A percentile compares a stretch with the other conserved stretches of the same genome.
Conservation (phyloP, 1,140 invertebrate genomes). For the Goniozus legneri region DNA sequence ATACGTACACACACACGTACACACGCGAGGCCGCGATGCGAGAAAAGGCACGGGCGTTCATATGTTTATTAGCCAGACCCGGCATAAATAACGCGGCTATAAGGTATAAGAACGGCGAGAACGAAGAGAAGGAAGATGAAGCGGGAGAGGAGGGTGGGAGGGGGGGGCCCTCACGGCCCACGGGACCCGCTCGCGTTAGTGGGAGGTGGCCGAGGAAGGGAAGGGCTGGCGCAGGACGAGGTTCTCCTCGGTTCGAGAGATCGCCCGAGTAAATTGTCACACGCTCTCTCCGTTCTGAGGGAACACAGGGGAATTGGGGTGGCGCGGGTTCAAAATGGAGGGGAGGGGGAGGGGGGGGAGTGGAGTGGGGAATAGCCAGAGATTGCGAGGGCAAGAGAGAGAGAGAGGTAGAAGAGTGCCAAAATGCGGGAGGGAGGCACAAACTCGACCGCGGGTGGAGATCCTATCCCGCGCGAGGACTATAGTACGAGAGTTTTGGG, state of each 20-base stretch:
- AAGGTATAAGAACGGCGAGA: slow-evolving; percentile 43
- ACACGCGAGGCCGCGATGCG: slow-evolving; percentile 15
- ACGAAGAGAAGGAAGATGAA: slow-evolving; percentile 20
- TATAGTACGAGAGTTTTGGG: slow-evolving; percentile 6
- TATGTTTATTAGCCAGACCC: slow-evolving; percentile 56
- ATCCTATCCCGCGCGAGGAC: slow-evolving; percentile 40
- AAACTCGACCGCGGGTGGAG: slow-evolving; percentile 37
- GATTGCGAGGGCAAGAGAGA: neutral
- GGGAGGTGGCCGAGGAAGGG: slow-evolving; percentile 10
- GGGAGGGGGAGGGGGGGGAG: slow-evolving; percentile 9
- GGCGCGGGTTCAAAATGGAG: slow-evolving; percentile 12
- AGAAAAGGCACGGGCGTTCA: slow-evolving; percentile 48
- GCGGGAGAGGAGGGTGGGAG: slow-evolving; percentile 10
- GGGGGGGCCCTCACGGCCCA: slow-evolving; percentile 9
- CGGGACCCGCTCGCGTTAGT: too few relatives aligned
- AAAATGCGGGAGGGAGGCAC: too few relatives aligned
- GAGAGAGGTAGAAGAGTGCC: slow-evolving; percentile 10
- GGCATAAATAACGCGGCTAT: slow-evolving; percentile 54
- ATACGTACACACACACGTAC: slow-evolving; percentile 4
- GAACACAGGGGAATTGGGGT: slow-evolving; percentile 35
- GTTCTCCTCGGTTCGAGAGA: slow-evolving; percentile 30
- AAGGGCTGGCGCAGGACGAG: slow-evolving; percentile 10
- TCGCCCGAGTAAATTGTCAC: slow-evolving; percentile 55
- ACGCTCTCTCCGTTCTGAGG: slow-evolving; percentile 44
- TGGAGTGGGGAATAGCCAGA: slow-evolving; percentile 6